Evolutionary conservation across 2,113 vertebrate species (phyloP), one percentile per base, ranked within the genome.

Genomic region (Trogon melanurus): DNA sequence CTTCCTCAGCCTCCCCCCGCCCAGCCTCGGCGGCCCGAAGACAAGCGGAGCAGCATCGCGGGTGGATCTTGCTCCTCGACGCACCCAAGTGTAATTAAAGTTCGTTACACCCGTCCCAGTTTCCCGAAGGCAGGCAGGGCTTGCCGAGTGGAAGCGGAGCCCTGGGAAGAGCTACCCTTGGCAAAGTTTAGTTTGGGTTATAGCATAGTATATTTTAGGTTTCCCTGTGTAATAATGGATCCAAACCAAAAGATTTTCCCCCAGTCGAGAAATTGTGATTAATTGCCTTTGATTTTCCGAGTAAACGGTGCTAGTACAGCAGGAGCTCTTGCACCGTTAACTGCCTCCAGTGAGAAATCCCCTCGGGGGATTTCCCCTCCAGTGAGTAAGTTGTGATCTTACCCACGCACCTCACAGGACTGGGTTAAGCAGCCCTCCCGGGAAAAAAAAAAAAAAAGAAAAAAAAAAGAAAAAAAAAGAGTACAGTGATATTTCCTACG

Each of bases 251-350:
- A 54, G 13, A 3, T 17, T 75, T 88, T 44, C 21, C 36, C 81
- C 30, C 14, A 19, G 3, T 57, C 10, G 54, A 72, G 45, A 88
- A 85, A n/a, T 11, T 10, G 67, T 54, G 71, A 76, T 78, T 79
- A 83, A 79, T 70, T 73, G 85, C 54, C 51, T 78, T 89, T 60
- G 85, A 76, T 90, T 93, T 91, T 51, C 88, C 50, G 56, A 73
- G 48, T 70, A 51, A 75, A n/a, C 5, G 54, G 62, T 5, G 48
- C 22, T 11, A 26, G 81, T 11, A 8, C 51, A 15, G 81, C 41
- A 47, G 58, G 64, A 93, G 85, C 71, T 69, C 27, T 2, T 11
- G 32, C 72, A 38, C 6, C 50, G 18, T 13, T 54, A 44, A 8
- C 17, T n/a, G 64, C 85, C 79, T 38, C 6, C 56, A 5, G 36